Conservation (phyloP, 2,888 invertebrate genomes). For the Phalangium opilio region DNA sequence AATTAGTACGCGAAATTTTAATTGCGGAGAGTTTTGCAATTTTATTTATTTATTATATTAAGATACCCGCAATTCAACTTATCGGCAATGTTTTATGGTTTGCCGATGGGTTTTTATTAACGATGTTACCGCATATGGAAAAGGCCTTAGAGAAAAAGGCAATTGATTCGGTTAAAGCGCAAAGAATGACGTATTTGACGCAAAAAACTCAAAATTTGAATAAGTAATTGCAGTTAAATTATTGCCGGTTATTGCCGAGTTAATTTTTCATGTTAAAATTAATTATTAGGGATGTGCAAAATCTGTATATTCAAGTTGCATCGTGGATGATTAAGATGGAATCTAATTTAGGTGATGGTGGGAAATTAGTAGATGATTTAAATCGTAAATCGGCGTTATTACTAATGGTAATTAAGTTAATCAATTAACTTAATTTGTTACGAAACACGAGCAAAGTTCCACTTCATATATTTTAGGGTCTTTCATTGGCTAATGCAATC, state of each 20-base stretch:
- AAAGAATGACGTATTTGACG: constrained; percentile 34
- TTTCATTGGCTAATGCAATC: constrained; percentile 51
- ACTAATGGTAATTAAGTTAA: constrained; percentile 34
- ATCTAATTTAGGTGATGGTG: constrained; percentile 35
- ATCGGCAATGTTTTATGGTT: constrained; percentile 69
- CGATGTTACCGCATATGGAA: constrained; percentile 40
- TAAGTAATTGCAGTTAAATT: too few relatives aligned
- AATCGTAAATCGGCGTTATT: constrained; percentile 40
- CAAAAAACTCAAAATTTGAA: constrained; percentile 29
- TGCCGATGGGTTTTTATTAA: constrained; percentile 62
- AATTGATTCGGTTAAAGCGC: constrained; percentile 31
- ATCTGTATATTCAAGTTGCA: constrained; percentile 38
- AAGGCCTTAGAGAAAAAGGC: constrained; percentile 38
- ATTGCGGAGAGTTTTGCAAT: neutral
- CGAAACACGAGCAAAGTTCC: too few relatives aligned
- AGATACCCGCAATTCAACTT: constrained; percentile 62
- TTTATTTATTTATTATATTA: constrained; percentile 4
- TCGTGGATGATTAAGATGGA: constrained; percentile 48
- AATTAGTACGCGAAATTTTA: neutral
- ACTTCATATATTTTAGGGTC: constrained; percentile 42
- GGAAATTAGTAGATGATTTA: constrained; percentile 38
- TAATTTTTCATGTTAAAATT: too few relatives aligned
- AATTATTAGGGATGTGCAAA: constrained; percentile 40
- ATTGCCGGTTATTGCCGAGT: too few relatives aligned
- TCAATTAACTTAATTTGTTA: too few relatives aligned